These are phyloP conservation scores for Myanophis thanlyinensis DNA, from an alignment of 2,113 vertebrate species.

Conservation along the genomic window DNA sequence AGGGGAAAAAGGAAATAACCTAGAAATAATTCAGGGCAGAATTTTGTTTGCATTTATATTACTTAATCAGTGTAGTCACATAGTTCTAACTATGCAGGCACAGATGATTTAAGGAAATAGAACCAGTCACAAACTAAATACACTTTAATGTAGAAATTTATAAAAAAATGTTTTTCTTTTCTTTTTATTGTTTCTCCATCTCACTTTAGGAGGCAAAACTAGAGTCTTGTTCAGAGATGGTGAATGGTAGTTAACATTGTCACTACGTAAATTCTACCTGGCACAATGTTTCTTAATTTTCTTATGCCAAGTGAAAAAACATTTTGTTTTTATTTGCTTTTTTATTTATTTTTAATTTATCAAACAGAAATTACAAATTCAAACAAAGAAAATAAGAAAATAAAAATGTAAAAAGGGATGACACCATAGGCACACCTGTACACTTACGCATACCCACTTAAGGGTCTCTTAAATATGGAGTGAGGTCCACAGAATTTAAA, in stretches of 20 bases:
- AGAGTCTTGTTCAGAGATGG: not conserved
- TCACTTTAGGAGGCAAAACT: not conserved
- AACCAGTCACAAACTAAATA: not conserved
- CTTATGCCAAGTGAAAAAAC: not conserved
- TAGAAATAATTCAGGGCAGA: not conserved
- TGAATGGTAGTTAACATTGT: not conserved
- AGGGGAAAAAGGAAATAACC: not conserved
- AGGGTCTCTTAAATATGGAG: too few species aligned
- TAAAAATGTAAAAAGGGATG: too few species aligned
- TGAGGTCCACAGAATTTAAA: too few species aligned
- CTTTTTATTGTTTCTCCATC: not conserved
- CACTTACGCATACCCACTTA: too few species aligned
- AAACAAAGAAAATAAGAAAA: too few species aligned
- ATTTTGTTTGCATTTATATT: not conserved
- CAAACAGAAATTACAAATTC: too few species aligned
- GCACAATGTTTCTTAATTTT: not conserved
- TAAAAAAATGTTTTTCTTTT: not conserved
- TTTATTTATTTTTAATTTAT: too few species aligned
- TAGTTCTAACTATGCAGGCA: not conserved
- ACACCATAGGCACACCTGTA: too few species aligned
- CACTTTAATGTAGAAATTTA: not conserved
- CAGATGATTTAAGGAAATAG: not conserved
- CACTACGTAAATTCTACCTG: not conserved
- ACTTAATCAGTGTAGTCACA: not conserved
- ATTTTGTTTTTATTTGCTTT: not conserved